Conservation (phyloP, 1,140 invertebrate species). For the Xylocopa sonorina region DNA sequence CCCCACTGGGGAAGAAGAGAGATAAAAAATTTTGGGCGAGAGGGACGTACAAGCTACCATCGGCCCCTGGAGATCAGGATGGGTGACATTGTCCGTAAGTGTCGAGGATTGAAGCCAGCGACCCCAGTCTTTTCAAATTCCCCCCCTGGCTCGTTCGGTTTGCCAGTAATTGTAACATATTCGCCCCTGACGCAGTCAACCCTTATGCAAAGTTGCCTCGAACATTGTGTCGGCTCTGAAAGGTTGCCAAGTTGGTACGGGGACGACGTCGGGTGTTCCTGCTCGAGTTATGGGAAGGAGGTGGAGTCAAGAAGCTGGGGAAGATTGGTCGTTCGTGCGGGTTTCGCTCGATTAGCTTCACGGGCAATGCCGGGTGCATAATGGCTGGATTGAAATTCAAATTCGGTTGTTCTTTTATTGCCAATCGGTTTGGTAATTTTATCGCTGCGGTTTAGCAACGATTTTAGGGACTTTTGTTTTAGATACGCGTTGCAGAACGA, state of each 20-base stretch:
- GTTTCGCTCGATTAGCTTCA: no score
- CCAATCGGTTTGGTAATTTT: no score
- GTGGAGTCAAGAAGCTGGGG: background rate
- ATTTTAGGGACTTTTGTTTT: no score
- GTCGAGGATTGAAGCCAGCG: slow-evolving; percentile 63
- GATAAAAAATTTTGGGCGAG: background rate
- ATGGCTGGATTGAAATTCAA: no score
- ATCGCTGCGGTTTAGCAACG: no score
- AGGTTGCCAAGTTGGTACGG: slow-evolving; percentile 45
- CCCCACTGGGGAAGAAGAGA: slow-evolving; percentile 18
- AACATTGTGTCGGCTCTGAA: slow-evolving; percentile 48
- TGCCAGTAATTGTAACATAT: slow-evolving; percentile 81
- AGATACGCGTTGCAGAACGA: no score
- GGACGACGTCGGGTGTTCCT: slow-evolving; percentile 9
- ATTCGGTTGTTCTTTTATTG: background rate
- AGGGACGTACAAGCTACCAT: slow-evolving; percentile 17
- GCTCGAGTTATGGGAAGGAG: background rate
- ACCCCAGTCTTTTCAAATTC: slow-evolving; percentile 40
- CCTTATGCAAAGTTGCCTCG: slow-evolving; percentile 54
- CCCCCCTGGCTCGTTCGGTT: slow-evolving; percentile 70
- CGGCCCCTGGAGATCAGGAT: slow-evolving; percentile 43
- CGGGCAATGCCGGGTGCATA: no score
- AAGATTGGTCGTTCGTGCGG: background rate
- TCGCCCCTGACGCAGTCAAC: slow-evolving; percentile 69
- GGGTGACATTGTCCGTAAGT: slow-evolving; percentile 75